Evolutionary conservation across 2,888 invertebrate species (phyloP).

Genomic region (Pilophorus perplexus): DNA sequence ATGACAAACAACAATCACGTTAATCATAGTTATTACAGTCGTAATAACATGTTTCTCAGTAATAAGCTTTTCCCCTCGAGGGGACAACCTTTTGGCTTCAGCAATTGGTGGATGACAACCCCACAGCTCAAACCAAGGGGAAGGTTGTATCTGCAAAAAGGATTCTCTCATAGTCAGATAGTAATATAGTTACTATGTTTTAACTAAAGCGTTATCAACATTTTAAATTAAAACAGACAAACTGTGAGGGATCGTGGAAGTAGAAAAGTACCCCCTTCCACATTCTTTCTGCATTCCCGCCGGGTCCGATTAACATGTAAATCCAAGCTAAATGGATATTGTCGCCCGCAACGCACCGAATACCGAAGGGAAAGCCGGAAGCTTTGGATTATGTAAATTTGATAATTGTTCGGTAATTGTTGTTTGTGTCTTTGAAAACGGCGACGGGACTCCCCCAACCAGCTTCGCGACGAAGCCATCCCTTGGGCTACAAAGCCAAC

Average conservation of each 20-base stretch:
- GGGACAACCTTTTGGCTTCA: no score
- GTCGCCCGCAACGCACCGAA: background rate
- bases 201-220: background rate
- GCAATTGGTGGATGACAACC: no score
- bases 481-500: background rate
- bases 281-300: conserved; percentile 7
- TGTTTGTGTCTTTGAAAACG: conserved; percentile 33
- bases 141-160: no score
- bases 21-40: no score
- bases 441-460: background rate
- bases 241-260: no score
- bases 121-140: no score
- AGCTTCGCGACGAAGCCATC: background rate
- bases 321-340: conserved; percentile 17
- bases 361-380: background rate
- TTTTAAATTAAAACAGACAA: no score
- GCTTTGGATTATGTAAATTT: conserved; percentile 29
- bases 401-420: conserved; percentile 36
- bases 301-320: conserved; percentile 33
- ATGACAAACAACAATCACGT: no score
- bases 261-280: background rate
- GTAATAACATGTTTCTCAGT: no score
- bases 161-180: background rate
- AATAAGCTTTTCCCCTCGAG: no score
- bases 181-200: background rate